Conservation (phyloP, 2,797 vertebrate species). For the Brachyrhaphis roseni region DNA sequence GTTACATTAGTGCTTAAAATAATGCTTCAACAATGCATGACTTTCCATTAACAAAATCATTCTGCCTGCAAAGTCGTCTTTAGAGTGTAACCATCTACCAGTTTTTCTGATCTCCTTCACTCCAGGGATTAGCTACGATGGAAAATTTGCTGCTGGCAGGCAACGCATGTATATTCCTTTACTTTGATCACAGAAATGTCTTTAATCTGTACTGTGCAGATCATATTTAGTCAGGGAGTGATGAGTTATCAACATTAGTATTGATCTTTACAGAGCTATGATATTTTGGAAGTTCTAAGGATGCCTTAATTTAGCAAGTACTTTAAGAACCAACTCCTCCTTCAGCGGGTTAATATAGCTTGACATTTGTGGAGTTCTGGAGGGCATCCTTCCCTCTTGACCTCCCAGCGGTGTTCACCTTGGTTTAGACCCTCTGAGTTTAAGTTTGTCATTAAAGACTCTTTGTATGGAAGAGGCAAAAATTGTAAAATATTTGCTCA, state of each 20-base stretch:
- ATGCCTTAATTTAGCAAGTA: constrained; percentile 51
- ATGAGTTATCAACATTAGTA: constrained; percentile 62
- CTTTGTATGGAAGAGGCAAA: neutral
- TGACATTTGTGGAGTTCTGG: constrained; percentile 2
- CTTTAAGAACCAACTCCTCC: constrained; percentile 12
- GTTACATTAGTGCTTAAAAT: constrained; percentile 26
- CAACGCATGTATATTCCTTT: constrained; percentile 23
- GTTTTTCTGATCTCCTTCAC: constrained; percentile 52
- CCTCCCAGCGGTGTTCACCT: neutral
- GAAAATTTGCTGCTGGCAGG: constrained; percentile 21
- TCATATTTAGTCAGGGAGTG: constrained; percentile 47
- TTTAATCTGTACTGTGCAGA: constrained; percentile 43
- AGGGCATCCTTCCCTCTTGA: neutral
- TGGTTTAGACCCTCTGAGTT: neutral
- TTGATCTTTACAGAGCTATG: constrained; percentile 50
- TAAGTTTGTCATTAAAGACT: neutral
- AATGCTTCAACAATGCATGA: constrained; percentile 46
- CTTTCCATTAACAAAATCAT: constrained; percentile 41
- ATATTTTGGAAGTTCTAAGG: constrained; percentile 19
- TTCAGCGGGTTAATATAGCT: constrained; percentile 42
- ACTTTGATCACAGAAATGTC: constrained; percentile 36
- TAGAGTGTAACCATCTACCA: constrained; percentile 35
- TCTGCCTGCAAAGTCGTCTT: constrained; percentile 31
- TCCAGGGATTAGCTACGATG: constrained; percentile 50
- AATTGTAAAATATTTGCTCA: no score